A percentile compares a stretch with the other conserved stretches of the same genome.
Evolutionary conservation across 2,888 invertebrate genomes (phyloP).

Genomic region (Macroteleia sp.): DNA sequence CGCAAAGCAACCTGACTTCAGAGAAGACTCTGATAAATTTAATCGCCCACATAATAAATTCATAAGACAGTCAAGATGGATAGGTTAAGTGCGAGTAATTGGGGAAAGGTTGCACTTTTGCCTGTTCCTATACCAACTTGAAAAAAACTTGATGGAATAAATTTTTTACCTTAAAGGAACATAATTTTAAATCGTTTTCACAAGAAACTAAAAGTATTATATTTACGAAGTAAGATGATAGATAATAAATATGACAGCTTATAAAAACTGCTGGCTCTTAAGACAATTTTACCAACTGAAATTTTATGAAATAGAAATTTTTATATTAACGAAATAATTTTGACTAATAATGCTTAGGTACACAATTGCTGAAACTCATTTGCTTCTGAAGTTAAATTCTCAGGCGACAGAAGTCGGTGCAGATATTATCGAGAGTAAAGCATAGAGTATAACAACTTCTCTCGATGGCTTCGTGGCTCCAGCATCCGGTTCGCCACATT

Average conservation of each 20-base stretch:
- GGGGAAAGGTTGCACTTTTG: neutral
- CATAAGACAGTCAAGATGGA: conserved; percentile 29
- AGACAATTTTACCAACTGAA: no score
- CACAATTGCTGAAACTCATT: no score
- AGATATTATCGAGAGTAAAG: conserved; percentile 75
- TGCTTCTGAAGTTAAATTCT: conserved; percentile 56
- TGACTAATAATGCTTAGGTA: no score
- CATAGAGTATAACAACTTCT: conserved; percentile 72
- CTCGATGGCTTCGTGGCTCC: conserved; percentile 76
- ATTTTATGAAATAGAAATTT: no score
- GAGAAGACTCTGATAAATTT: conserved; percentile 50
- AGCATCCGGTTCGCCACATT: conserved; percentile 81
- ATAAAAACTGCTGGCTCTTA: no score
- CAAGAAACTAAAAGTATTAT: no score
- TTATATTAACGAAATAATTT: no score
- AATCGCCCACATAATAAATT: conserved; percentile 49
- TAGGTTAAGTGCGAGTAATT: conserved; percentile 3
- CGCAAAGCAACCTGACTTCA: conserved; percentile 58
- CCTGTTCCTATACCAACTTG: neutral
- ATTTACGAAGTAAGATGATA: no score
- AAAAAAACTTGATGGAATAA: no score
- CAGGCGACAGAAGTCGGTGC: conserved; percentile 67
- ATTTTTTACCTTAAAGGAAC: no score
- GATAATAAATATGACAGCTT: no score
- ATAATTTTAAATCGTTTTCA: no score